phyloP scores from a whole-genome alignment of 2,888 invertebrate species.

The Eilema griseolum region DNA sequence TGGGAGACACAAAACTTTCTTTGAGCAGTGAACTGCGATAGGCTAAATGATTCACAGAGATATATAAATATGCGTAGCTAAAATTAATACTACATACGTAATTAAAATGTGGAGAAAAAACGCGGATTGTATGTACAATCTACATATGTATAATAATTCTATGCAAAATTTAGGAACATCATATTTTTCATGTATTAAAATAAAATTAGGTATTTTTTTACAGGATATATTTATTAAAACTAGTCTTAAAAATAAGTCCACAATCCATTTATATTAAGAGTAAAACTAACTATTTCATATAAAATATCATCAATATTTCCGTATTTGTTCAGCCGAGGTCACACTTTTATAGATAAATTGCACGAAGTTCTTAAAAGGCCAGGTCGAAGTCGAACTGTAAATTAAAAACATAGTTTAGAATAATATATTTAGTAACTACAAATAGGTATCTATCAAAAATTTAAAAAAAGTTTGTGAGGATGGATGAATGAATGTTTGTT shows the following conservation, averaged over 20 bases:
- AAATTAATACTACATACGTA: too few species aligned
- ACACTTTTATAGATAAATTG: neutral
- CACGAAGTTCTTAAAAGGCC: constrained; percentile 30
- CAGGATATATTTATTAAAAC: constrained; percentile 13
- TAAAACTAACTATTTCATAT: neutral
- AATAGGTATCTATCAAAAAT: neutral
- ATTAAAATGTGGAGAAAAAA: too few species aligned
- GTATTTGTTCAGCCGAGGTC: constrained; percentile 14
- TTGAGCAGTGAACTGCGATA: too few species aligned
- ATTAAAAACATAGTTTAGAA: constrained; percentile 10
- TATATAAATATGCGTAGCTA: too few species aligned
- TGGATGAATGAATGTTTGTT: too few species aligned
- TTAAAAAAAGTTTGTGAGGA: too few species aligned
- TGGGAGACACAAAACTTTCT: too few species aligned
- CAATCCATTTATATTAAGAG: constrained; percentile 25
- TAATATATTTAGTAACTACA: neutral
- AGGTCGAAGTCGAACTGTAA: constrained; percentile 43
- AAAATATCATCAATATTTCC: constrained; percentile 1
- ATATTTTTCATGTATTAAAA: neutral
- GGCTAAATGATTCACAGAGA: too few species aligned
- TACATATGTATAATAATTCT: too few species aligned
- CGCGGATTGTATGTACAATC: too few species aligned
- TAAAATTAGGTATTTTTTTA: neutral
- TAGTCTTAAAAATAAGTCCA: constrained; percentile 23
- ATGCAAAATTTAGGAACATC: too few species aligned